These are phyloP conservation scores for Pleuronectes platessa DNA, from an alignment of 2,113 vertebrate genomes.

Conservation along the genomic window DNA sequence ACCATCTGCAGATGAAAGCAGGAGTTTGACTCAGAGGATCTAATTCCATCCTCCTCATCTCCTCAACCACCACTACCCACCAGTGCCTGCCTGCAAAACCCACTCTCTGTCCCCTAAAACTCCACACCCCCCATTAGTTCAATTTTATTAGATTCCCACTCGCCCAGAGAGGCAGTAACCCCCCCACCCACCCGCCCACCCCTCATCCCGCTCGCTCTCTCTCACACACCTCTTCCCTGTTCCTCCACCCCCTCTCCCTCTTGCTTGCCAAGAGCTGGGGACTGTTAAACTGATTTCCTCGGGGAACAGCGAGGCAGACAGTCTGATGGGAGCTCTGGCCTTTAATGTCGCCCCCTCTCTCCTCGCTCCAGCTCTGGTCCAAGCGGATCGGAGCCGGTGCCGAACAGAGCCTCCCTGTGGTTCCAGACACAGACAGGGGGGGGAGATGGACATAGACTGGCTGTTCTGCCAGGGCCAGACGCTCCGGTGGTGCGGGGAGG, in stretches of 20 bases:
- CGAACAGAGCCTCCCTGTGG: constrained; percentile 53
- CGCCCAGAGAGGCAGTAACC: constrained; percentile 79
- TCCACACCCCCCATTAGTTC: constrained; percentile 79
- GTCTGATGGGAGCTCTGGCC: constrained; percentile 74
- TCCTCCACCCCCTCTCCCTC: constrained; percentile 58
- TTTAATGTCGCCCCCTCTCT: constrained; percentile 63
- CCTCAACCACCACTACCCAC: constrained; percentile 70
- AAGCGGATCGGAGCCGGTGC: constrained; percentile 47
- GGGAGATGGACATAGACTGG: constrained; percentile 50
- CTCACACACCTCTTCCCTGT: constrained; percentile 56
- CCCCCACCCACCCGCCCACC: constrained; percentile 18
- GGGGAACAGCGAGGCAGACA: constrained; percentile 75
- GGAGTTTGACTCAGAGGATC: constrained; percentile 80
- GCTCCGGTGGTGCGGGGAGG: constrained; percentile 53
- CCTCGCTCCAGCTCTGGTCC: constrained; percentile 52
- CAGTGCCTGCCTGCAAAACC: constrained; percentile 70
- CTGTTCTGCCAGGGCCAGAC: constrained; percentile 62
- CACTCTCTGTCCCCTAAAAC: constrained; percentile 72
- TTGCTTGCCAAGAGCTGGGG: constrained; percentile 74
- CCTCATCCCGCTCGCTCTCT: background rate
- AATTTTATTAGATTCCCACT: constrained; percentile 83
- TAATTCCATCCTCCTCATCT: constrained; percentile 83
- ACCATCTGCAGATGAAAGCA: constrained; percentile 84
- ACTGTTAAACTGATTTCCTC: constrained; percentile 84
- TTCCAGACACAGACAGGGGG: constrained; percentile 47